These are phyloP conservation scores for Meandrusa payeni DNA, from an alignment of 2,888 invertebrate species.

Conservation along the genomic window DNA sequence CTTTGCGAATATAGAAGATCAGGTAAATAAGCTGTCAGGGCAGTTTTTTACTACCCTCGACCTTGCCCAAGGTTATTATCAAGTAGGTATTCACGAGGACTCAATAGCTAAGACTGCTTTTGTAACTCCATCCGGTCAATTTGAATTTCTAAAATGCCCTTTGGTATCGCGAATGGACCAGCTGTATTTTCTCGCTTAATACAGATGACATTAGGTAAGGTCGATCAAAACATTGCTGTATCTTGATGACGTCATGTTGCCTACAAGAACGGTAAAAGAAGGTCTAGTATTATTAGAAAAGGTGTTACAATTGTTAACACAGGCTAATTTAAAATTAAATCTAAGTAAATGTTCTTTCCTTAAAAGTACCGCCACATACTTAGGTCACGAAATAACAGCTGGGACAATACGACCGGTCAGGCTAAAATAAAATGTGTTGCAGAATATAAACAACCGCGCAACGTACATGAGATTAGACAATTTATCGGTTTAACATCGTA, in stretches of 20 bases:
- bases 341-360: neutral
- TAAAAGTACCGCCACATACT: neutral
- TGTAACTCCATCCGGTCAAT: neutral
- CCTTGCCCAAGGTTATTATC: neutral
- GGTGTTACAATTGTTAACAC: neutral
- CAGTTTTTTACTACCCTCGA: neutral
- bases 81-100: neutral
- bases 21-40: neutral
- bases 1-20: neutral
- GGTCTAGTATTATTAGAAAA: too few relatives aligned
- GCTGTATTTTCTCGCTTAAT: neutral
- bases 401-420: neutral
- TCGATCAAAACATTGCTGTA: neutral
- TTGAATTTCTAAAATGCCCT: neutral
- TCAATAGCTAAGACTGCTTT: neutral
- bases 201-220: neutral
- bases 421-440: slow-evolving; percentile 6
- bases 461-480: slow-evolving; percentile 26
- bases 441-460: slow-evolving; percentile 24
- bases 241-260: neutral
- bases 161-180: neutral
- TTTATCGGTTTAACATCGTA: slow-evolving; percentile 29
- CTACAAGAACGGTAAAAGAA: neutral
- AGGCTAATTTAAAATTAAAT: neutral
- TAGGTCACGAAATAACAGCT: neutral